phyloP scores from a whole-genome alignment of 2,888 invertebrate species.

The Noctua comes region DNA sequence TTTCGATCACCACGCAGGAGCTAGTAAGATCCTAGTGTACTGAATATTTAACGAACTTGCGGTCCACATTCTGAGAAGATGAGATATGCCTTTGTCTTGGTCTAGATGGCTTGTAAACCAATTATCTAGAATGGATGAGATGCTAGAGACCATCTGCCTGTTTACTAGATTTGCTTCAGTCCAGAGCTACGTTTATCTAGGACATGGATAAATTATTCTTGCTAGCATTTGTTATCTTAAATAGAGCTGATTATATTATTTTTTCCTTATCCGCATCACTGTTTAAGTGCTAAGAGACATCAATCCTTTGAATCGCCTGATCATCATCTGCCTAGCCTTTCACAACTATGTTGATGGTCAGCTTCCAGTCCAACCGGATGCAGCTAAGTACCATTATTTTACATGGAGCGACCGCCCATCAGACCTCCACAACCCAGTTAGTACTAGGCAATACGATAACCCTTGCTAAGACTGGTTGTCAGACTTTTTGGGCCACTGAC shows the following conservation, averaged over 20 bases:
- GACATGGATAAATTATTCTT: conserved; percentile 9
- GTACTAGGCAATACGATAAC: too few species aligned
- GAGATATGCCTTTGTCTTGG: conserved; percentile 3
- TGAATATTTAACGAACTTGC: conserved; percentile 10
- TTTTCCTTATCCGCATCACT: too few species aligned
- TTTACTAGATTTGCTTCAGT: conserved; percentile 4
- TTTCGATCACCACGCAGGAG: background rate
- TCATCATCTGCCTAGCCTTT: too few species aligned
- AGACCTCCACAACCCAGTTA: too few species aligned
- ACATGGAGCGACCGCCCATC: too few species aligned
- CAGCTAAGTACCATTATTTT: too few species aligned
- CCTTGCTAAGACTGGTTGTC: too few species aligned
- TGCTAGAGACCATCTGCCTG: background rate
- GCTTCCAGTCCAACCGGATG: too few species aligned
- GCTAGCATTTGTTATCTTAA: background rate
- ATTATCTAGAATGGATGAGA: conserved; percentile 32
- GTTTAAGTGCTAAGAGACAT: background rate
- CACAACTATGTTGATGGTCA: too few species aligned
- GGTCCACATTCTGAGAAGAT: background rate
- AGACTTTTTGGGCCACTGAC: too few species aligned
- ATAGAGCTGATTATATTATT: background rate
- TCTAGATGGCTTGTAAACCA: conserved; percentile 5
- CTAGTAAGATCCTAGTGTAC: background rate
- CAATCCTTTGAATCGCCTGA: background rate
- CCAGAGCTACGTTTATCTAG: background rate